Evolutionary conservation across 1,140 invertebrate genomes (phyloP).

Genomic region (Drosophila eugracilis): DNA sequence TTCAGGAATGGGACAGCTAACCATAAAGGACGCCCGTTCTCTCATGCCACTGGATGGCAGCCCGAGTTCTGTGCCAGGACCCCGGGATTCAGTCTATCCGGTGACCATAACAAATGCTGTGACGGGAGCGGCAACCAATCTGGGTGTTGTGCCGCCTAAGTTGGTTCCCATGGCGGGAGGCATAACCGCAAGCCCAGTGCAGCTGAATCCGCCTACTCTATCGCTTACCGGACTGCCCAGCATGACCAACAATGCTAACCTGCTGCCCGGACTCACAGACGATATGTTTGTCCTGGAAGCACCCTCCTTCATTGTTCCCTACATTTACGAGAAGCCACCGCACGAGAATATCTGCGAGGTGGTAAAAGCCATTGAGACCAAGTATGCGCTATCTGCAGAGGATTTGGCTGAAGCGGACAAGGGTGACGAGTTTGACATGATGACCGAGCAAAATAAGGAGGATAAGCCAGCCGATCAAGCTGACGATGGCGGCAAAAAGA

Average conservation of each 20-base stretch:
- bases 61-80: conserved; percentile 22
- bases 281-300: conserved; percentile 96
- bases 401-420: conserved; percentile 84
- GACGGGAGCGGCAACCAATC: conserved; percentile 64
- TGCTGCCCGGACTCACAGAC: conserved; percentile 92
- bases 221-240: conserved; percentile 67
- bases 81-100: conserved; percentile 58
- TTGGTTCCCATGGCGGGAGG: conserved; percentile 68
- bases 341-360: conserved; percentile 91
- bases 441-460: conserved; percentile 79
- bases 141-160: conserved; percentile 64
- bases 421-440: conserved; percentile 84
- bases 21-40: conserved; percentile 81
- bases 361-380: conserved; percentile 88
- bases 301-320: conserved; percentile 95
- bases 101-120: conserved; percentile 84
- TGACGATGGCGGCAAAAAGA: conserved; percentile 61
- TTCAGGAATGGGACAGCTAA: conserved; percentile 68
- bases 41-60: conserved; percentile 73
- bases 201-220: conserved; percentile 76
- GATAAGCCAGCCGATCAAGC: conserved; percentile 60
- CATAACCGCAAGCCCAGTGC: conserved; percentile 34
- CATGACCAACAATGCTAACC: conserved; percentile 85
- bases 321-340: conserved; percentile 95
- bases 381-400: conserved; percentile 87